A percentile compares a stretch with the other conserved stretches of the same genome.
Evolutionary conservation across 1,140 invertebrate species (phyloP).

Genomic region (Dreissena polymorpha): DNA sequence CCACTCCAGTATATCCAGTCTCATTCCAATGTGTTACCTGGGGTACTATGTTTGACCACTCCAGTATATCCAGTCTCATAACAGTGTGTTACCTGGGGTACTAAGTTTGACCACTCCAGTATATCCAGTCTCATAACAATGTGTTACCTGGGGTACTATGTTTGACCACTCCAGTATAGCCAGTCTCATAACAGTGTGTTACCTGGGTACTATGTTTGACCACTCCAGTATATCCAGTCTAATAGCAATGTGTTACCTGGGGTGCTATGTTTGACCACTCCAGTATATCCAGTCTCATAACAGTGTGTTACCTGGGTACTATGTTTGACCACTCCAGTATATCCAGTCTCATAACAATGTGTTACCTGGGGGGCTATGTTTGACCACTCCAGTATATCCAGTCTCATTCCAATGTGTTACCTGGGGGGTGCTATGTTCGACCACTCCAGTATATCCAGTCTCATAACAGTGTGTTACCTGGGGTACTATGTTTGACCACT

Average conservation of each 20-base stretch:
- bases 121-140: slow-evolving; percentile 81
- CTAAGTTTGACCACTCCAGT: slow-evolving; percentile 78
- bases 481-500: slow-evolving; percentile 78
- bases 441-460: slow-evolving; percentile 79
- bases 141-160: too few species aligned
- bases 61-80: slow-evolving; percentile 80
- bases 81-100: too few species aligned
- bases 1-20: slow-evolving; percentile 79
- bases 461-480: too few species aligned
- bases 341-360: slow-evolving; percentile 81
- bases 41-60: slow-evolving; percentile 78
- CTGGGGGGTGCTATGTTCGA: too few species aligned
- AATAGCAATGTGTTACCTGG: too few species aligned
- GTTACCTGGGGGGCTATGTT: too few species aligned
- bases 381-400: slow-evolving; percentile 78
- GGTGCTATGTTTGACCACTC: slow-evolving; percentile 78
- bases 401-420: too few species aligned
- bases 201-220: too few species aligned
- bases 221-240: slow-evolving; percentile 79
- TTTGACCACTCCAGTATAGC: slow-evolving; percentile 78
- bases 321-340: slow-evolving; percentile 78
- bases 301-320: too few species aligned
- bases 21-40: too few species aligned
- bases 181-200: too few species aligned
- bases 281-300: slow-evolving; percentile 80